Percentiles rank a stretch among this genome's conserved stretches.
Conservation (phyloP, 2,113 vertebrate species). For the Tympanuchus pallidicinctus region DNA sequence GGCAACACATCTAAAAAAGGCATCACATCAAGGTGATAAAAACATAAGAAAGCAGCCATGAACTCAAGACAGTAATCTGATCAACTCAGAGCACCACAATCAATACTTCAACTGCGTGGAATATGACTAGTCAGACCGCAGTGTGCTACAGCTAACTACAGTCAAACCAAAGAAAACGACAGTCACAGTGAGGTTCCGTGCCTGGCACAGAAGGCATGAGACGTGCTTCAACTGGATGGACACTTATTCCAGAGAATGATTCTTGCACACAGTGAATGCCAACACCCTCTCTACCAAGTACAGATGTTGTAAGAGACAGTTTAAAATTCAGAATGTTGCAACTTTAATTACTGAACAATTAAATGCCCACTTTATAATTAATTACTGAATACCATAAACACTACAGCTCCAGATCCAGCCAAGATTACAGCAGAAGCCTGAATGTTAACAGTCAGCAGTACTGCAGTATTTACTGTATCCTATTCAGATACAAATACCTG, state of each 20-base stretch:
- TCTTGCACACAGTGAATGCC: not conserved
- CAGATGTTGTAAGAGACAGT: not conserved
- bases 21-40: not conserved
- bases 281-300: not conserved
- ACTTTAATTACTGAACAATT: not conserved
- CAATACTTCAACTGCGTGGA: not conserved
- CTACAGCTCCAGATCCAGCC: not conserved
- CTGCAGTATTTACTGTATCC: not conserved
- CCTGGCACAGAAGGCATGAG: not conserved
- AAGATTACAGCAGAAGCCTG: not conserved
- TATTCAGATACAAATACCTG: not conserved
- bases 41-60: not conserved
- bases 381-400: not conserved
- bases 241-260: not conserved
- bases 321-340: not conserved
- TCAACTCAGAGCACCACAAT: not conserved
- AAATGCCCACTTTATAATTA: not conserved
- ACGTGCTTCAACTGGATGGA: not conserved
- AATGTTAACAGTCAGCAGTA: not conserved
- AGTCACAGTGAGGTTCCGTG: not conserved
- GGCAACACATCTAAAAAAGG: not conserved
- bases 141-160: not conserved
- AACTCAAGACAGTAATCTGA: not conserved
- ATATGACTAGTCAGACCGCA: not conserved
- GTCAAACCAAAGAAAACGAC: not conserved